These are phyloP conservation scores for Edolisoma coerulescens DNA, from an alignment of 2,113 vertebrate genomes.

Conservation along the genomic window DNA sequence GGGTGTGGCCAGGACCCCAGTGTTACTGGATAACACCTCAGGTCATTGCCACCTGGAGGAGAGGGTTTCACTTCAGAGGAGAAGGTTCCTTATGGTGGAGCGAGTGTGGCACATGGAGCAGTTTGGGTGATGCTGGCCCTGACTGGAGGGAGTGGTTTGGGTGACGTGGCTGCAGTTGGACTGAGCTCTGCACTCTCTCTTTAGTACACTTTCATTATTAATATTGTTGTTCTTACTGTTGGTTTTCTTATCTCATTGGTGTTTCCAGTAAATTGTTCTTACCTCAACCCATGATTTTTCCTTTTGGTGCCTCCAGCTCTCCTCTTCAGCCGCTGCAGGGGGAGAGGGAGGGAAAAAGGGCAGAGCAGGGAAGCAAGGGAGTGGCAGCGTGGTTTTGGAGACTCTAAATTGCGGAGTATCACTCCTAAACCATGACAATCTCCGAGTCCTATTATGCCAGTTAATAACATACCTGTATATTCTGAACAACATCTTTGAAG, in stretches of 20 bases:
- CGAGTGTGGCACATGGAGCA: background rate
- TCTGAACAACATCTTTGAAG: slow-evolving; percentile 89
- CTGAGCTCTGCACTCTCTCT: background rate
- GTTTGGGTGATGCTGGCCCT: background rate
- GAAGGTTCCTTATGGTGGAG: background rate
- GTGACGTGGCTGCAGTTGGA: background rate
- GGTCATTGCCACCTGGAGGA: background rate
- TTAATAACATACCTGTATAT: slow-evolving; percentile 81
- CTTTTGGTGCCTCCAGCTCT: background rate
- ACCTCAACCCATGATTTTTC: background rate
- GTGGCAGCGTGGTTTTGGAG: background rate
- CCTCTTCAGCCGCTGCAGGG: background rate
- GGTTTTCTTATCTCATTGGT: background rate
- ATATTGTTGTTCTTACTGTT: background rate
- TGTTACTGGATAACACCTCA: background rate
- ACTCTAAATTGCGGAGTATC: background rate
- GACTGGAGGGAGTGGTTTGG: background rate
- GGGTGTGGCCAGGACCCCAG: background rate
- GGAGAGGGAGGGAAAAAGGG: background rate
- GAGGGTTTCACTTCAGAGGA: background rate
- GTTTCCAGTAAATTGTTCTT: background rate
- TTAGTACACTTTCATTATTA: background rate
- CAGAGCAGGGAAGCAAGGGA: background rate
- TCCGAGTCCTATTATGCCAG: background rate
- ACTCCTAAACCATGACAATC: background rate